Base-by-base conservation (phyloP, 2,797 vertebrate species). In the Sparus aurata region DNA sequence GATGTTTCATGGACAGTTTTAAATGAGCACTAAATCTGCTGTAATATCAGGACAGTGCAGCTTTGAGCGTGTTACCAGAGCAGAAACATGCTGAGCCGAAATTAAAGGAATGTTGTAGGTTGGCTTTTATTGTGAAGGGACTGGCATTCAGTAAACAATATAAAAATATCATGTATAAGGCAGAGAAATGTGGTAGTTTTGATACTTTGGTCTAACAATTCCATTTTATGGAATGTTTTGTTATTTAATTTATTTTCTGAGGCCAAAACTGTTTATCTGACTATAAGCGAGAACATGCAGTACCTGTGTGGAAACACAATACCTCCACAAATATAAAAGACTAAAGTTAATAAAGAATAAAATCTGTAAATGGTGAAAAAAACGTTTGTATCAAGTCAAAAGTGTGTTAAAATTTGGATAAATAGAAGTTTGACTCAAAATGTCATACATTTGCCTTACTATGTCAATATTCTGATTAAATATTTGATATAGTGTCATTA, bases 1-100 rank as follows among this genome's bases (percentile, higher is more conserved):
- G 25, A 12, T 5, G 59, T 83, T 83, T 83, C 57, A 58, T 46
- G 30, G 69, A 30, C 62, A 34, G 47, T 45, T 69, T 75, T 54
- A 75, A 53, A 38, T 43, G n/a, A 43, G 2, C 60, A 46, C 50
- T 65, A 23, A 54, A 69, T 25, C 47, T 52, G 23, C 49, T 64
- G 55, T 72, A 66, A 80, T 67, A 49, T 69, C 34, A 67, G 61
- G 61, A 43, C 4, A 18, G 46, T 23, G 7, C 12, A 64, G 61
- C 15, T 60, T 18, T 23, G 7, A 53, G 12, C 25, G 54, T 71
- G 27, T 27, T 58, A 22, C 25, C 52, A 25, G 54, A 27, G 25
- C 18, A 23, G 18, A 22, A n/a, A 30, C 22, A 47, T 9, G 57
- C 41, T 34, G 18, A 3, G 10, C 30, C 54, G 46, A 55, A 12